Base-by-base conservation (phyloP, 2,888 invertebrate species). In the Acleris sparsana region DNA sequence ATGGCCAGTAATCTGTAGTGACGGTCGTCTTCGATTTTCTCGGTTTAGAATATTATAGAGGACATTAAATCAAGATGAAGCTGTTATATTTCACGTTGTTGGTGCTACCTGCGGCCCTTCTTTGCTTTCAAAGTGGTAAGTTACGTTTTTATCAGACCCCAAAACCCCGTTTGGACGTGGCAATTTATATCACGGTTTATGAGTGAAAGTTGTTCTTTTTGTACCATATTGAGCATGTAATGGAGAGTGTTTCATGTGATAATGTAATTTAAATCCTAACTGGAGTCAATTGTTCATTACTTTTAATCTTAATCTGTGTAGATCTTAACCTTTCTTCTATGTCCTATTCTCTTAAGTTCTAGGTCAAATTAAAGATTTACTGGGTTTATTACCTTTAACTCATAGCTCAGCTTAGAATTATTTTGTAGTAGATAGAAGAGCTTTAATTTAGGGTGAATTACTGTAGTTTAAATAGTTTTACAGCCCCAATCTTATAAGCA, bases 121-220 rank as follows among this genome's bases (percentile, higher is more conserved):
- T 96, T 74, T 95, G 95, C 73, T 93, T 95, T 72, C 94, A 95
- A 85, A 93, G 92, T 87, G 95, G 97, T 97, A 94, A 96, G 95
- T 94, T 90, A 70, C 72, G 73, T 74, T 72, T 70, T 76, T 75
- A 77, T 76, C 70, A 71, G 75, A 71, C 70, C 71, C 72, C 67
- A 72, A 72, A 73, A 75, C 69, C 61, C 70, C 58, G 16, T 73
- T 71, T 44, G 83, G 88, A 93, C 93, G 93, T 93, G 93, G 93
- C 93, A 93, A 61, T 71, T 67, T 72, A 73, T 73, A 76, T 75
- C 58, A 62, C 63, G 68, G 68, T 80, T 85, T 80, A 73, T 85
- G 79, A 86, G 78, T 77, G 84, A 87, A 86, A 86, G 74, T 79
- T 72, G 58, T 48, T 69, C 63, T 63, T 53, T 63, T 53, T 29